phyloP scores from a whole-genome alignment of 2,797 vertebrate species.

The Squalus acanthias region DNA sequence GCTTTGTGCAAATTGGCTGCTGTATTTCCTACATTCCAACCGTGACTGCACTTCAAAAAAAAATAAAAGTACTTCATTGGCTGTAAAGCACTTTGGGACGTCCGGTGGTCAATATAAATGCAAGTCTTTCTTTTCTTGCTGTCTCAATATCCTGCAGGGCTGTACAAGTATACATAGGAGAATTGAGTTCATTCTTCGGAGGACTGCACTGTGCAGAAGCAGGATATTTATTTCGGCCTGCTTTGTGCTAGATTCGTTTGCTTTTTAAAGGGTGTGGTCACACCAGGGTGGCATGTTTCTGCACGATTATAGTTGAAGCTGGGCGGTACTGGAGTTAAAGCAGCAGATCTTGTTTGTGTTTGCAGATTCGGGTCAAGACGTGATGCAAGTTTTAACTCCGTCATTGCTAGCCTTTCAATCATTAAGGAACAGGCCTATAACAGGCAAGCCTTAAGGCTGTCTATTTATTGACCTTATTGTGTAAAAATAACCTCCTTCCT shows the following conservation, averaged over 20 bases:
- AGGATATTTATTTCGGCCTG: neutral
- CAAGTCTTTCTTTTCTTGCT: neutral
- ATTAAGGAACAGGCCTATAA: neutral
- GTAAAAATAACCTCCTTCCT: neutral
- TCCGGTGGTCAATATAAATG: no score
- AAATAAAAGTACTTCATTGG: no score
- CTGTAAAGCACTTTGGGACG: no score
- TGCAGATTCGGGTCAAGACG: neutral
- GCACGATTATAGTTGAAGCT: neutral
- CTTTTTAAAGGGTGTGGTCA: neutral
- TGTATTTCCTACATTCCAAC: no score
- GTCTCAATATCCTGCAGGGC: neutral
- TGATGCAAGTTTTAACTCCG: neutral
- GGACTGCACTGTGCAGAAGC: neutral
- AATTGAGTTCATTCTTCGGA: neutral
- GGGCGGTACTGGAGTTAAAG: neutral
- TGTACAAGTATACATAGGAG: neutral
- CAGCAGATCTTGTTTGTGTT: constrained; percentile 8
- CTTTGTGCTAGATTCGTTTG: neutral
- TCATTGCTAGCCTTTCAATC: neutral
- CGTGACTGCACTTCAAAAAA: no score
- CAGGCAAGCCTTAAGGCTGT: neutral
- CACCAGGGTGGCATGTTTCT: neutral
- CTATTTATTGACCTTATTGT: neutral
- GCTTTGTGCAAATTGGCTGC: no score